phyloP scores from a whole-genome alignment of 2,888 invertebrate species.

The Phengaris alcon region DNA sequence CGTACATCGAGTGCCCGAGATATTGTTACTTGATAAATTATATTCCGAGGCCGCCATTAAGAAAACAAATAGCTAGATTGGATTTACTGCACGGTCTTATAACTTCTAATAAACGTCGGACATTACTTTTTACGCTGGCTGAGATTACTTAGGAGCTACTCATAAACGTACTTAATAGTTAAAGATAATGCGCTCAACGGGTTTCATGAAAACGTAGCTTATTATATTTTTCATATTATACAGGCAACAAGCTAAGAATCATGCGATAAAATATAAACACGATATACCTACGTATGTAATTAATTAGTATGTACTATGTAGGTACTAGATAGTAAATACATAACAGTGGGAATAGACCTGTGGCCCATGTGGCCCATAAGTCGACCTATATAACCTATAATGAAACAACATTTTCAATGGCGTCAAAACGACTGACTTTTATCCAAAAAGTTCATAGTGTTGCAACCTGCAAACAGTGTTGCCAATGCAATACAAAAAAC shows the following conservation, averaged over 20 bases:
- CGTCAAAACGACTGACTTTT: too few species aligned
- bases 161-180: conserved; percentile 12
- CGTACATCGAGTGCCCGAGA: background rate
- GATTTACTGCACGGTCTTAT: conserved; percentile 20
- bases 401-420: too few species aligned
- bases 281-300: background rate
- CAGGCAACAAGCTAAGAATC: background rate
- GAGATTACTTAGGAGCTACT: conserved; percentile 10
- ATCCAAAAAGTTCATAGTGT: too few species aligned
- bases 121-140: conserved; percentile 24
- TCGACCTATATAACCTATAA: too few species aligned
- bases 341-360: too few species aligned
- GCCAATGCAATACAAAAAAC: too few species aligned
- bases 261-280: too few species aligned
- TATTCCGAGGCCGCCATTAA: background rate
- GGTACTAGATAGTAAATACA: too few species aligned
- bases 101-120: conserved; percentile 16
- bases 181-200: conserved; percentile 13
- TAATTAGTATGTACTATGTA: too few species aligned
- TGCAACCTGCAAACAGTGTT: too few species aligned
- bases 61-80: conserved; percentile 11
- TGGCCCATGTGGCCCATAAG: too few species aligned
- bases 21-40: conserved; percentile 21
- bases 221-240: conserved; percentile 7
- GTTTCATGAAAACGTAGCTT: conserved; percentile 1